These are phyloP conservation scores for Sarcophaga peregrina DNA, from an alignment of 1,140 invertebrate species.

Conservation along the genomic window DNA sequence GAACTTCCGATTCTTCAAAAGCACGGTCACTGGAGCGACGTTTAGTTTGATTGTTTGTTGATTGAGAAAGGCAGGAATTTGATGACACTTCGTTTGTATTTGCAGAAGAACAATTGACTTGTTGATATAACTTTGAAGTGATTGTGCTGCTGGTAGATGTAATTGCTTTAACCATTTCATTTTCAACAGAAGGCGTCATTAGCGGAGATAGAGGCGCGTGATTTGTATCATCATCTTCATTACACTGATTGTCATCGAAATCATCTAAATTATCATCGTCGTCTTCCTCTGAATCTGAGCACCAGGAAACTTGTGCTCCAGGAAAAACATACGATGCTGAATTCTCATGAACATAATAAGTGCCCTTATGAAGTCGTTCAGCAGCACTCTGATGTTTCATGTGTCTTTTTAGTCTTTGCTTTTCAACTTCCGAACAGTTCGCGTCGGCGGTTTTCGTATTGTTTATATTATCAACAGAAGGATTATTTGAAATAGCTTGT, in stretches of 20 bases:
- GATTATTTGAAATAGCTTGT: slow-evolving; percentile 21
- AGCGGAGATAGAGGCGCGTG: slow-evolving; percentile 55
- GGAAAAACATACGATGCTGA: slow-evolving; percentile 62
- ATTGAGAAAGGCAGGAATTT: not conserved
- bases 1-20: not conserved
- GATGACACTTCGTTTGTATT: not conserved
- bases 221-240: slow-evolving; percentile 39
- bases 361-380: slow-evolving; percentile 57
- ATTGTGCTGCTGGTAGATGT: slow-evolving; percentile 27
- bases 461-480: not conserved
- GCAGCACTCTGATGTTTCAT: slow-evolving; percentile 52
- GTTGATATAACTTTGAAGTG: not conserved
- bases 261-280: slow-evolving; percentile 55
- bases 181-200: slow-evolving; percentile 57
- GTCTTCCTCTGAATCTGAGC: slow-evolving; percentile 52
- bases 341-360: slow-evolving; percentile 58
- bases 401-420: not conserved
- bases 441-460: slow-evolving; percentile 7
- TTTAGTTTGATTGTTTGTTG: slow-evolving; percentile 17
- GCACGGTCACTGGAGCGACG: not conserved
- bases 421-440: not conserved
- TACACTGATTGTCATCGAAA: slow-evolving; percentile 37
- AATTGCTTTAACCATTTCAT: slow-evolving; percentile 60
- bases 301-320: slow-evolving; percentile 59
- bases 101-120: not conserved